Evolutionary conservation across 2,888 invertebrate genomes (phyloP), one percentile per base, ranked within the genome.

Genomic region (Coleophora flavipennella): DNA sequence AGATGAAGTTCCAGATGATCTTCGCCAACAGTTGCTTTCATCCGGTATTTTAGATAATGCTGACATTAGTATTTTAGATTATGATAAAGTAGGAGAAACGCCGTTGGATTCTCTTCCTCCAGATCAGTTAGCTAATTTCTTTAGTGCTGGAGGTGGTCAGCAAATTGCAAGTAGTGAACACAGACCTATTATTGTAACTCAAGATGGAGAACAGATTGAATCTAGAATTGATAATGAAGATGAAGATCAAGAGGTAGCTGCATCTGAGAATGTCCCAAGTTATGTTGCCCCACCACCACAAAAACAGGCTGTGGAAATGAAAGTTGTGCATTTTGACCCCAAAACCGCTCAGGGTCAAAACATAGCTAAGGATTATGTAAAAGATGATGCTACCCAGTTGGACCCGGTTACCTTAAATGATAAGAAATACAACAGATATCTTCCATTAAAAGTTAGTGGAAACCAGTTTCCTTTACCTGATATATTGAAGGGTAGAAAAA

Each of bases 11-110:
- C 95, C 95, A 3, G 94, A 94, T 49, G 95, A 95, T 55, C 85
- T 95, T 34, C 87, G 94, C 31, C 89, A 93, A 62, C 95, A 95
- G 57, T 76, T 95, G 4, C 73, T 95, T 34, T 91, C 92, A 36
- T 95, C 95, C 0, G 95, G 95, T 31, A 95, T 95, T 53, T 78
- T 95, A 40, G 92, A 92, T 51, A 93, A 95, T 59, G 95, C 95
- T 33, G 93, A 95, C 55, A 95, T 95, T 43, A 94, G 95, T 50
- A 88, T 95, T 35, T 75, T 95, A 42, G 94, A 95, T 73, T 95
- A 95, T 56, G 94, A 95, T 59, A 94, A 95, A 83, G 90, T 94
- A 31, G 94, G 95, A 26, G 94, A 93, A 46, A 93, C 93, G 39
- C 91, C 93, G 3, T 79, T 95, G 37, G 94, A 94, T 46, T 92